phyloP scores from a whole-genome alignment of 2,797 vertebrate species.

The Gallinago nigripennis region DNA sequence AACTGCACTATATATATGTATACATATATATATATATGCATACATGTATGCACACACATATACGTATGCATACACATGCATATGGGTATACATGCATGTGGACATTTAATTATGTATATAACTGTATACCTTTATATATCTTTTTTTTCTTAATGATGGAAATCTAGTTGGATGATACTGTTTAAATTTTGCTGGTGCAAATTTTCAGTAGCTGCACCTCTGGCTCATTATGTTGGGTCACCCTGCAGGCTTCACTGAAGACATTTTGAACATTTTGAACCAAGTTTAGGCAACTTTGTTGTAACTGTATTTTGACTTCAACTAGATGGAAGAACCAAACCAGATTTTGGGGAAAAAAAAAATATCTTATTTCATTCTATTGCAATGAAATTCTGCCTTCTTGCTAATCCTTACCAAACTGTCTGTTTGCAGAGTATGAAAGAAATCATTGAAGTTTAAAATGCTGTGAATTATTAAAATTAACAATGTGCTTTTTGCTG shows the following conservation, averaged over 20 bases:
- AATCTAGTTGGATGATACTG: neutral
- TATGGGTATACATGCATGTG: neutral
- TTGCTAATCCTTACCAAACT: neutral
- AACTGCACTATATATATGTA: neutral
- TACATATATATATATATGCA: no score
- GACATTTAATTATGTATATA: neutral
- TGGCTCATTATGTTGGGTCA: neutral
- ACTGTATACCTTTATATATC: neutral
- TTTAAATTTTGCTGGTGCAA: neutral
- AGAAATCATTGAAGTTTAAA: neutral
- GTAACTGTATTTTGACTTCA: neutral
- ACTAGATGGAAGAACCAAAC: neutral
- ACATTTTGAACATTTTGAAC: neutral
- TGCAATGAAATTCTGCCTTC: neutral
- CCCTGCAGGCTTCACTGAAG: neutral
- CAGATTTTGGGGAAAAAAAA: neutral
- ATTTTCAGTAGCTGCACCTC: neutral
- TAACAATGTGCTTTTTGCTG: neutral
- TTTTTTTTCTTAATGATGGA: neutral
- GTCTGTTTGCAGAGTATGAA: neutral
- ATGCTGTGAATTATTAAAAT: neutral
- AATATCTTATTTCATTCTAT: neutral
- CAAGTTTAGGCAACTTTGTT: neutral
- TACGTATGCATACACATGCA: neutral
- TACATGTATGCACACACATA: fast-evolving